Evolutionary conservation across 35 echinoderm and acorn worm species (phyloP).

Genomic region (Lytechinus variegatus): DNA sequence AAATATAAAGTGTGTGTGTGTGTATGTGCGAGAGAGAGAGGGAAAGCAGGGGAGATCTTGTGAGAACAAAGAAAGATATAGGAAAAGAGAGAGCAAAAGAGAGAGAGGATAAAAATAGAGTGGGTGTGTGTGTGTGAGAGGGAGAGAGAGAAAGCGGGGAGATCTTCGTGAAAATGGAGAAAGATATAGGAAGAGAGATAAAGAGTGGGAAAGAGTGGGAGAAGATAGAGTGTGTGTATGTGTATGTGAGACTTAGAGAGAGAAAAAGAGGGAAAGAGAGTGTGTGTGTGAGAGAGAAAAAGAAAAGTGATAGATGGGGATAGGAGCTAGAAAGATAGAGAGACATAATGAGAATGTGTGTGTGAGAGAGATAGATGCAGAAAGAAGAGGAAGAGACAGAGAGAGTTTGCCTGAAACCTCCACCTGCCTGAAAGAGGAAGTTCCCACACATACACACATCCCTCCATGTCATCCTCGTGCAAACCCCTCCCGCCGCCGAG

Average conservation of each 20-base stretch:
- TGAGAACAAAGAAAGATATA: neutral
- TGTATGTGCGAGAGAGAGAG: neutral
- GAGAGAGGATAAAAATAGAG: neutral
- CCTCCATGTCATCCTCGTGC: neutral
- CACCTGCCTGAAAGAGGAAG: conserved; percentile 10
- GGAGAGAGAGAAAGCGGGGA: neutral
- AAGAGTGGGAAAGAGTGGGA: neutral
- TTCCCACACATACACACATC: neutral
- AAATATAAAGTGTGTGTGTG: neutral
- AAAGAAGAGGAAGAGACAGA: neutral
- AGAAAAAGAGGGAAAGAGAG: no score
- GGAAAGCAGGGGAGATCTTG: neutral
- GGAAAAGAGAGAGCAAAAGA: neutral
- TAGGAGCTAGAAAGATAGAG: no score
- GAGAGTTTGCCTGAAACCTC: neutral
- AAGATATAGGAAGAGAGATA: neutral
- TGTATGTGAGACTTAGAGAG: neutral
- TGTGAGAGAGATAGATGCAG: no score
- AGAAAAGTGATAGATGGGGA: no score
- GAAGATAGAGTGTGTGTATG: neutral
- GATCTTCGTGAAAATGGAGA: neutral
- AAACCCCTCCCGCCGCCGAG: conserved; percentile 3
- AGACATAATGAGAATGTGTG: no score
- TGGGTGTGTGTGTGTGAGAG: neutral
- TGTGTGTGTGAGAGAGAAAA: neutral